phyloP scores from a whole-genome alignment of 2,888 invertebrate species.

The Papilio demoleus region DNA sequence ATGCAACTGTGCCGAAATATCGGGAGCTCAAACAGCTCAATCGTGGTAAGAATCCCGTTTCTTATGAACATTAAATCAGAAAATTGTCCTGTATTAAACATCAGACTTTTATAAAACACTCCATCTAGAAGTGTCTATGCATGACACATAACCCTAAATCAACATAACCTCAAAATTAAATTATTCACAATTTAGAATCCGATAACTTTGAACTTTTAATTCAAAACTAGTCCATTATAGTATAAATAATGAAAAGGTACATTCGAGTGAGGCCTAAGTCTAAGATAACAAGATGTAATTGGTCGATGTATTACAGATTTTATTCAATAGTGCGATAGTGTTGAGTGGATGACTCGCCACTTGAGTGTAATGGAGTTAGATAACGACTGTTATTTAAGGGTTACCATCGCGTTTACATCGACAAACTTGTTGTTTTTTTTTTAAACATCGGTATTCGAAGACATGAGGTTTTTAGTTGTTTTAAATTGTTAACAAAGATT shows the following conservation, averaged over 20 bases:
- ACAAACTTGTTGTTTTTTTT: constrained; percentile 42
- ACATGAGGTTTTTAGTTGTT: constrained; percentile 30
- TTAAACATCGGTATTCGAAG: constrained; percentile 25
- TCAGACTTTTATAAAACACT: no score
- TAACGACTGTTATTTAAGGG: constrained; percentile 51
- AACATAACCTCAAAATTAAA: no score
- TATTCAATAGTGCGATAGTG: constrained; percentile 51
- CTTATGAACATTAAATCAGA: no score
- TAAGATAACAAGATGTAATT: constrained; percentile 54
- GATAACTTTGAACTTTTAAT: no score
- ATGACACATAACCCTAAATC: no score
- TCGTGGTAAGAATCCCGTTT: no score
- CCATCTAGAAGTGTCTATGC: no score
- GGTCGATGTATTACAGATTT: constrained; percentile 57
- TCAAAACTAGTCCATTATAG: constrained; percentile 25
- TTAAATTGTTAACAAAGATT: constrained; percentile 20
- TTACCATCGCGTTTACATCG: constrained; percentile 50
- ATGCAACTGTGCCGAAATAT: no score
- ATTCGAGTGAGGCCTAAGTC: constrained; percentile 33
- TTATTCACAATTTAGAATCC: no score
- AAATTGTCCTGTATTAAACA: no score
- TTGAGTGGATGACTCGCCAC: constrained; percentile 50
- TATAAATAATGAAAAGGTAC: constrained; percentile 33
- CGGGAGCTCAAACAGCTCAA: no score
- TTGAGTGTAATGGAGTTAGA: constrained; percentile 53